phyloP scores from a whole-genome alignment of 2,888 invertebrate species.

The Drosophila falleni region DNA sequence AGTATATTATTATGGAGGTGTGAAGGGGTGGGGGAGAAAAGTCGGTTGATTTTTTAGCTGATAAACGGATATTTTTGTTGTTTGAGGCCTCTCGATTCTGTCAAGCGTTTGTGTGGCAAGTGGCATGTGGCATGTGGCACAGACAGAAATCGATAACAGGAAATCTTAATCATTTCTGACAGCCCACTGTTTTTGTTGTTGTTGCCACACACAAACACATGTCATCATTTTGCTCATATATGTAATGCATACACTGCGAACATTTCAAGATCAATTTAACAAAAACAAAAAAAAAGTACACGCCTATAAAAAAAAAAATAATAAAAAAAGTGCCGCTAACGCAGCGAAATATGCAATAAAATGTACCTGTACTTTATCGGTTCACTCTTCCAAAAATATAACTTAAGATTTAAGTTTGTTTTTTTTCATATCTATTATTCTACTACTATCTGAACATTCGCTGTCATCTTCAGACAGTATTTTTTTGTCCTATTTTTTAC shows the following conservation, averaged over 20 bases:
- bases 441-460: too few species aligned
- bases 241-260: conserved; percentile 25
- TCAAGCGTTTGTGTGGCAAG: conserved; percentile 3
- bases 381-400: too few species aligned
- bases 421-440: too few species aligned
- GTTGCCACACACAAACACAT: neutral
- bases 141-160: conserved; percentile 15
- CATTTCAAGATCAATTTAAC: conserved; percentile 23
- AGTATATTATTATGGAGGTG: too few species aligned
- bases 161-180: conserved; percentile 2
- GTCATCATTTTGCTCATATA: conserved; percentile 1
- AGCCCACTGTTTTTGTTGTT: neutral
- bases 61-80: conserved; percentile 8
- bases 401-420: too few species aligned
- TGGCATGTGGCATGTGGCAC: neutral
- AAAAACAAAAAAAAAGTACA: conserved; percentile 8
- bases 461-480: too few species aligned
- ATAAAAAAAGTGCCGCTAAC: conserved; percentile 5
- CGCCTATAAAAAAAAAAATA: neutral
- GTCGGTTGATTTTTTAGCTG: neutral
- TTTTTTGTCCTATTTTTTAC: too few species aligned
- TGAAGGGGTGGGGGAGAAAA: neutral
- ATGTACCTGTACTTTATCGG: too few species aligned
- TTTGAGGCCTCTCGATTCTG: conserved; percentile 1
- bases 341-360: conserved; percentile 10